A percentile compares a stretch with the other conserved stretches of the same genome.
phyloP scores from a whole-genome alignment of 2,888 invertebrate genomes.

The Cerastoderma edule region DNA sequence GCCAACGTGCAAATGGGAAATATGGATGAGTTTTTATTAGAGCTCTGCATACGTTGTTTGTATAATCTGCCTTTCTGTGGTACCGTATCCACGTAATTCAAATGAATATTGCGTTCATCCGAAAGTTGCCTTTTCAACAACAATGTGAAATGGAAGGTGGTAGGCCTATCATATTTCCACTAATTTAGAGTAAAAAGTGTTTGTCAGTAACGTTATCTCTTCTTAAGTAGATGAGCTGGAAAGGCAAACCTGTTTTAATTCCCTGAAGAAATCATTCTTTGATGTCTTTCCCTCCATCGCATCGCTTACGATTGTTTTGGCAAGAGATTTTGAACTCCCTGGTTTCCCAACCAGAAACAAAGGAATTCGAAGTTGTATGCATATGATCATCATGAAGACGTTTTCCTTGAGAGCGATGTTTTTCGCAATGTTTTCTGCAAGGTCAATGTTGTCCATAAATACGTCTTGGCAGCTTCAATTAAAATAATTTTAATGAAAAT shows the following conservation, averaged over 20 bases:
- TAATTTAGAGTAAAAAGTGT: too few species aligned
- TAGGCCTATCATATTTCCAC: too few species aligned
- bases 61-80: too few species aligned
- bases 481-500: conserved; percentile 27
- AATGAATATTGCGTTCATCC: too few species aligned
- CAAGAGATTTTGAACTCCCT: conserved; percentile 82
- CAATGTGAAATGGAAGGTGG: too few species aligned
- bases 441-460: conserved; percentile 37
- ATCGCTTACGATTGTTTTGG: conserved; percentile 81
- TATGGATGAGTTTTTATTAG: too few species aligned
- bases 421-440: conserved; percentile 49
- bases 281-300: conserved; percentile 81
- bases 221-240: too few species aligned
- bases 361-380: conserved; percentile 81
- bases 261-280: conserved; percentile 72
- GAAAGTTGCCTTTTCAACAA: too few species aligned
- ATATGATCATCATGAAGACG: conserved; percentile 82
- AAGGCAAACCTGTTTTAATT: conserved; percentile 79
- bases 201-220: too few species aligned
- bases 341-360: conserved; percentile 83
- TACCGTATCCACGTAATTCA: too few species aligned
- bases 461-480: conserved; percentile 69
- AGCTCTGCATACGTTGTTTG: too few species aligned
- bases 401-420: conserved; percentile 80
- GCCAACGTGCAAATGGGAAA: too few species aligned